Percentiles rank a stretch among this genome's conserved stretches.
These are phyloP conservation scores for Artibeus jamaicensis DNA, from an alignment of 2,797 vertebrate genomes.

Conservation along the genomic window DNA sequence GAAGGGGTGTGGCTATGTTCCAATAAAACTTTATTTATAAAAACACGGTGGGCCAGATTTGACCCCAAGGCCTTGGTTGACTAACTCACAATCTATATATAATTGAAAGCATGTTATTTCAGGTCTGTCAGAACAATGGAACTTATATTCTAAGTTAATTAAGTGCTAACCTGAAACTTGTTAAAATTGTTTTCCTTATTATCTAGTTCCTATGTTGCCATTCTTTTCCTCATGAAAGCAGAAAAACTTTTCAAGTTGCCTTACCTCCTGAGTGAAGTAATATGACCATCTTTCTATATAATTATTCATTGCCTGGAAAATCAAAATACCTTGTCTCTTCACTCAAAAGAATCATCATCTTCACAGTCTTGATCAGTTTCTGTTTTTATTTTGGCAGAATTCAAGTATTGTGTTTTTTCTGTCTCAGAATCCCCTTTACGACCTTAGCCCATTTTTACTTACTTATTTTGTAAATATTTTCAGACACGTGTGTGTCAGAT, in stretches of 20 bases:
- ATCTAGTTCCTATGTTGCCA: constrained; percentile 14
- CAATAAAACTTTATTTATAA: constrained; percentile 44
- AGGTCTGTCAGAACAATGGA: not conserved
- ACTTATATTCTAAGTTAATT: constrained; percentile 2
- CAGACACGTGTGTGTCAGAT: not conserved
- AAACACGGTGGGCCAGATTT: not conserved
- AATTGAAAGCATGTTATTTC: constrained; percentile 19
- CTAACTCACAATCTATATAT: not conserved
- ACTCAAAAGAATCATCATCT: not conserved
- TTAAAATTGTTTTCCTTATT: constrained; percentile 16
- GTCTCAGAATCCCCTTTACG: not conserved
- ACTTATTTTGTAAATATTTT: not conserved
- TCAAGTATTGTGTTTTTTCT: not conserved
- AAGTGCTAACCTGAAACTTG: not conserved
- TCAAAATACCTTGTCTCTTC: not conserved
- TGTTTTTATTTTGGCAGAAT: not conserved
- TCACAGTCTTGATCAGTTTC: not conserved
- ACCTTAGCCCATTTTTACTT: not conserved
- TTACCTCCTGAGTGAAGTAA: not conserved
- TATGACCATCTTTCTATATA: not conserved
- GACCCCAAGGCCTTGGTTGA: not conserved
- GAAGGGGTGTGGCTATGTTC: not conserved
- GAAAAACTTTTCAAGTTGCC: not conserved
- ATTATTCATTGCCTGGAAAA: not conserved
- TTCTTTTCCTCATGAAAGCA: not conserved